These are phyloP conservation scores for Ptilorrhoa leucosticta DNA, from an alignment of 2,113 vertebrate genomes.

Conservation along the genomic window DNA sequence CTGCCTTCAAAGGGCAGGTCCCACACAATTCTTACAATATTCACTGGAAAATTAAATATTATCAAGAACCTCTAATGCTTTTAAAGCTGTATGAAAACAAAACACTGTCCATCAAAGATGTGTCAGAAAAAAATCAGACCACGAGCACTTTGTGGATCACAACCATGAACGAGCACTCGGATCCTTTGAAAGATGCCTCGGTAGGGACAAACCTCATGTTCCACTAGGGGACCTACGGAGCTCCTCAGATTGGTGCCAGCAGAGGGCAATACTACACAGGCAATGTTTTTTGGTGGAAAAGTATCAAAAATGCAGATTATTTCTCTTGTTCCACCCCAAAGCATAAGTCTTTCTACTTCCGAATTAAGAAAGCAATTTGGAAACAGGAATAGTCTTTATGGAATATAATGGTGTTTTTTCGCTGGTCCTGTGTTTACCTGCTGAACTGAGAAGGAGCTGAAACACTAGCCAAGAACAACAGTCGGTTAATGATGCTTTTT, in stretches of 20 bases:
- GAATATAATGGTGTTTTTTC: not conserved
- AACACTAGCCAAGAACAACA: not conserved
- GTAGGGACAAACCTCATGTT: not conserved
- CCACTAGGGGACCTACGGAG: not conserved
- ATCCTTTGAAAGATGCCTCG: not conserved
- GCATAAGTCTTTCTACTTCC: not conserved
- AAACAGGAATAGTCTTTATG: not conserved
- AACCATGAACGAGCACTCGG: not conserved
- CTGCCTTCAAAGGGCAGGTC: not conserved
- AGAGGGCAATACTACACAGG: slow-evolving; percentile 32
- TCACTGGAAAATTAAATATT: not conserved
- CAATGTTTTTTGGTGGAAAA: not conserved
- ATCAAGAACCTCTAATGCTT: not conserved
- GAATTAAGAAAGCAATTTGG: not conserved
- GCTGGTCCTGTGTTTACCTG: not conserved
- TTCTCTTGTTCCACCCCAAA: not conserved
- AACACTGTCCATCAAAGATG: not conserved
- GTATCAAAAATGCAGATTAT: not conserved
- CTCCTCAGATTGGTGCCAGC: not conserved
- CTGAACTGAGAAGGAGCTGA: not conserved
- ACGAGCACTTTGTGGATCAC: rapidly evolving
- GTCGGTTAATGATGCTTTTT: not conserved
- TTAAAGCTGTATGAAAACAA: not conserved
- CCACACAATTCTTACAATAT: not conserved
- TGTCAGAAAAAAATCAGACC: not conserved